A percentile compares a stretch with the other conserved stretches of the same genome.
phyloP scores from a whole-genome alignment of 2,888 invertebrate genomes.

The Halocaridina rubra region DNA sequence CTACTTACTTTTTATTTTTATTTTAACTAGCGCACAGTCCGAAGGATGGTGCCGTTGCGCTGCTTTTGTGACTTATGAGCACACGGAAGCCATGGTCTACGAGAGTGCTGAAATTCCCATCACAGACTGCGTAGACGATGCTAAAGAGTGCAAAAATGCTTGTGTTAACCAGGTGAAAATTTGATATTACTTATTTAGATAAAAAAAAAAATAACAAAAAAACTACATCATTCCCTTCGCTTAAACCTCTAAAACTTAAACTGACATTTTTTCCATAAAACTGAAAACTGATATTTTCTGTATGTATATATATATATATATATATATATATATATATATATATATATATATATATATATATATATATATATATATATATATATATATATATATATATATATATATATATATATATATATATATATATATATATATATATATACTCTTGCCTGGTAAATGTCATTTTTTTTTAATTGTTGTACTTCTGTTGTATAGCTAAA shows the following conservation, averaged over 20 bases:
- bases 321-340: not conserved
- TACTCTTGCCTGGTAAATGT: not conserved
- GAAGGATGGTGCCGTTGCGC: conserved; percentile 45
- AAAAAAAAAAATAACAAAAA: no score
- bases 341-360: not conserved
- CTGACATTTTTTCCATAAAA: not conserved
- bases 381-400: conserved; percentile 3
- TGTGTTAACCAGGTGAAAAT: conserved; percentile 12
- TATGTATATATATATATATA: not conserved
- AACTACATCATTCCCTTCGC: not conserved
- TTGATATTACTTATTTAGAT: not conserved
- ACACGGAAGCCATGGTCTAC: conserved; percentile 27
- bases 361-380: not conserved
- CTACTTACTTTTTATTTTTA: not conserved
- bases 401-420: conserved; percentile 12
- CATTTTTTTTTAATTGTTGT: not conserved
- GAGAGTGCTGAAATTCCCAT: conserved; percentile 30
- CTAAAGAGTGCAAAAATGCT: not conserved
- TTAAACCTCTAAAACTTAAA: no score
- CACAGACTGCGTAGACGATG: not conserved
- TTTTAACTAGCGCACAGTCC: conserved; percentile 9
- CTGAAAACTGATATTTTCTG: not conserved
- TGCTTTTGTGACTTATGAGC: conserved; percentile 38
- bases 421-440: not conserved
- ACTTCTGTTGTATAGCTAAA: not conserved